phyloP scores from a whole-genome alignment of 2,888 invertebrate genomes.

The Ormia ochracea region DNA sequence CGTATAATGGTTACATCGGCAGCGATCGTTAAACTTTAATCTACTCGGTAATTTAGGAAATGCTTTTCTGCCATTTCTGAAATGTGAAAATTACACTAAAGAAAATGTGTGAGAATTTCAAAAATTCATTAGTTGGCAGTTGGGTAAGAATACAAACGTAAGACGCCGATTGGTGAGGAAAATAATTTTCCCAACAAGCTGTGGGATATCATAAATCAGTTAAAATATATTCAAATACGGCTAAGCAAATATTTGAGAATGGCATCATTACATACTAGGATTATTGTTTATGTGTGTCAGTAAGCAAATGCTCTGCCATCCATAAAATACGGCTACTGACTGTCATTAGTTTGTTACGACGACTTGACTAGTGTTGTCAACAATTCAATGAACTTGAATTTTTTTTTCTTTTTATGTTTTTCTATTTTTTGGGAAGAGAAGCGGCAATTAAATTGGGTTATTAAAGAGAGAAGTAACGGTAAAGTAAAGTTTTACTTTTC shows the following conservation, averaged over 20 bases:
- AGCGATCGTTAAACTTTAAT: constrained; percentile 52
- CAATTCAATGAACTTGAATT: constrained; percentile 52
- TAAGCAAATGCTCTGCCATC: constrained; percentile 36
- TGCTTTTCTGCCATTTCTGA: constrained; percentile 11
- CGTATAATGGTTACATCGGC: constrained; percentile 1
- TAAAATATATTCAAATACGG: background rate
- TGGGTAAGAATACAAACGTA: background rate
- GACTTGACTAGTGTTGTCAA: constrained; percentile 39
- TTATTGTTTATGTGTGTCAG: constrained; percentile 41
- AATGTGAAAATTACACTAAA: constrained; percentile 11
- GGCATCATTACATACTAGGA: background rate
- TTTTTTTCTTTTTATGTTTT: background rate
- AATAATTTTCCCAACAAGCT: background rate
- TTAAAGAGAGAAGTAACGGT: constrained; percentile 36
- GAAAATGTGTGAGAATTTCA: constrained; percentile 2
- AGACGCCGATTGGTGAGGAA: background rate
- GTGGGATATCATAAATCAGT: background rate
- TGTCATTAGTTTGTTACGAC: constrained; percentile 40
- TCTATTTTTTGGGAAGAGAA: constrained; percentile 11
- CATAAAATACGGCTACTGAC: background rate
- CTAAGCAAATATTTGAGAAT: constrained; percentile 19
- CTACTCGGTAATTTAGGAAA: constrained; percentile 19
- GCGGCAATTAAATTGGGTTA: constrained; percentile 55
- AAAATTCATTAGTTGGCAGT: background rate
- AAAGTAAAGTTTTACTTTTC: constrained; percentile 56